Percentiles rank a stretch among this genome's conserved stretches.
Evolutionary conservation across 2,113 vertebrate species (phyloP).

Genomic region (Centropus bengalensis): DNA sequence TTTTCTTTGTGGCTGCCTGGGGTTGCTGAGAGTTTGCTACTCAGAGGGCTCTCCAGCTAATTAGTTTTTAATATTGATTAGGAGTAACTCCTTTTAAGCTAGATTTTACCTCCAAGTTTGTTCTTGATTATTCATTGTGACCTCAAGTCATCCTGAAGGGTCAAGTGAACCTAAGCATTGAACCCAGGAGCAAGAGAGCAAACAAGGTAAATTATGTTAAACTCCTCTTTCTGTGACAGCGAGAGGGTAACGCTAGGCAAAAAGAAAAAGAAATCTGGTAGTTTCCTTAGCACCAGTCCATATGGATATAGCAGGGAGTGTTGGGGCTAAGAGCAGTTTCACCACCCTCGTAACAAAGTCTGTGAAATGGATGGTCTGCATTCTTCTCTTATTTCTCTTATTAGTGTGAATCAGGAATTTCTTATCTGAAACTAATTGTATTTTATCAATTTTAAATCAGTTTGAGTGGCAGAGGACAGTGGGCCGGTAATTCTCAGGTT

Average conservation of each 20-base stretch:
- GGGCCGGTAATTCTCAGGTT: background rate
- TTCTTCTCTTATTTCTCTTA: background rate
- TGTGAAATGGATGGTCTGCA: background rate
- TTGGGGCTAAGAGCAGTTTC: background rate
- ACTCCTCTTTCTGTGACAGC: background rate
- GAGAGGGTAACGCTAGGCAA: background rate
- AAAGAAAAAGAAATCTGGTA: background rate
- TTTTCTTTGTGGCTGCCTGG: background rate
- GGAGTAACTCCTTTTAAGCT: background rate
- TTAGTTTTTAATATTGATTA: background rate
- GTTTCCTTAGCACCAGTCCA: background rate
- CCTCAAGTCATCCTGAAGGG: background rate
- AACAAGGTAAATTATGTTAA: background rate
- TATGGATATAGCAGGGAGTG: background rate
- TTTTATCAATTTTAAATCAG: background rate
- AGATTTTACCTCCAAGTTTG: background rate
- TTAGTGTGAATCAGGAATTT: background rate
- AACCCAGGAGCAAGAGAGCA: background rate
- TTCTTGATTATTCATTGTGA: background rate
- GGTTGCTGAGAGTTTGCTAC: background rate
- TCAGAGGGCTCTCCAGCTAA: background rate
- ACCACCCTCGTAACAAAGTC: background rate
- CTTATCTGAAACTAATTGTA: background rate
- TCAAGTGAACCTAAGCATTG: background rate
- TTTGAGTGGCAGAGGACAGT: background rate